Evolutionary conservation across 2,797 vertebrate genomes (phyloP).

Genomic region (Fringilla coelebs): DNA sequence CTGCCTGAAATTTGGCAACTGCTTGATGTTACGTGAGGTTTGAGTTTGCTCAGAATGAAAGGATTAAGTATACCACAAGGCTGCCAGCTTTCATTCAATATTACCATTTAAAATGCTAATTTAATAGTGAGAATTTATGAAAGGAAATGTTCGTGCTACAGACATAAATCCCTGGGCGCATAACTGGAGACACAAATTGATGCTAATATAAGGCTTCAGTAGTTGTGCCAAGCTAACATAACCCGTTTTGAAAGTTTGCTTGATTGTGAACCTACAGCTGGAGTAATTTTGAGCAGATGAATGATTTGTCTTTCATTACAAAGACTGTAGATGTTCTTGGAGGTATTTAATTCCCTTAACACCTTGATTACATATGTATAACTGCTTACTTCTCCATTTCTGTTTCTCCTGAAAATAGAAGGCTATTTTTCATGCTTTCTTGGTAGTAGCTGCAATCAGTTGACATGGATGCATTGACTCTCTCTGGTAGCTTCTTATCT

Average conservation of each 20-base stretch:
- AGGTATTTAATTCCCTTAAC: background rate
- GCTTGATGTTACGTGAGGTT: background rate
- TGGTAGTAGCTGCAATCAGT: background rate
- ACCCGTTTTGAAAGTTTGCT: background rate
- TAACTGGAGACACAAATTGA: background rate
- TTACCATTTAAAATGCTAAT: slow-evolving; percentile 14
- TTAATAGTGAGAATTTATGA: background rate
- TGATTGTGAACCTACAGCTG: background rate
- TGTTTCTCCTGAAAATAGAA: background rate
- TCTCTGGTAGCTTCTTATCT: background rate
- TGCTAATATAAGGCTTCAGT: background rate
- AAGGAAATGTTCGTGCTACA: background rate
- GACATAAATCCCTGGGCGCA: background rate
- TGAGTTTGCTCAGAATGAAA: background rate
- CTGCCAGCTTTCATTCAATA: background rate
- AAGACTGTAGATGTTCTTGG: background rate
- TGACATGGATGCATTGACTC: background rate
- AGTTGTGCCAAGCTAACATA: background rate
- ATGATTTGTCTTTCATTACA: background rate
- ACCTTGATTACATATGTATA: background rate
- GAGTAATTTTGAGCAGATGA: background rate
- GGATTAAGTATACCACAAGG: background rate
- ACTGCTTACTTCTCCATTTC: background rate
- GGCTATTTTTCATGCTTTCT: background rate
- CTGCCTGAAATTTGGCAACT: background rate